These are phyloP conservation scores for Percopsis omiscomaycus DNA, from an alignment of 2,797 vertebrate genomes.

Conservation along the genomic window DNA sequence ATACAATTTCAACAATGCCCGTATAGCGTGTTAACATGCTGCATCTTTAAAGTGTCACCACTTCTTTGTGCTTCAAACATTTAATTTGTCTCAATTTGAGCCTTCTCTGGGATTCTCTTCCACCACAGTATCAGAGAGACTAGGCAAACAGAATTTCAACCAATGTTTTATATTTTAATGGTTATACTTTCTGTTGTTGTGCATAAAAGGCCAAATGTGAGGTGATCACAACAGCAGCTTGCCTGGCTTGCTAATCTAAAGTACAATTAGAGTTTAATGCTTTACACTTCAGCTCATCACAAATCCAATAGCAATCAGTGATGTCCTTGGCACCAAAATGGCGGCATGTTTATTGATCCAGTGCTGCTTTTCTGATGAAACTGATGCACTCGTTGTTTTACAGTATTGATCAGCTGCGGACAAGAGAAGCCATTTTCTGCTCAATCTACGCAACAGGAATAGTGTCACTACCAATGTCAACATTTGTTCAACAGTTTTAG, in stretches of 20 bases:
- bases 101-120: too few relatives aligned
- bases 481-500: not conserved
- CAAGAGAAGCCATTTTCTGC: slow-evolving; percentile 48
- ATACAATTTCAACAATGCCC: too few relatives aligned
- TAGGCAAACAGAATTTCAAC: too few relatives aligned
- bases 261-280: slow-evolving; percentile 74
- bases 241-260: slow-evolving; percentile 61
- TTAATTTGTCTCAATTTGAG: too few relatives aligned
- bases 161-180: too few relatives aligned
- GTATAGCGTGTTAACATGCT: too few relatives aligned
- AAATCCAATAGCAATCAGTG: slow-evolving; percentile 80
- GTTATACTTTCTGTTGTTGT: not conserved
- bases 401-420: slow-evolving; percentile 66
- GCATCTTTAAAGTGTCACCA: too few relatives aligned
- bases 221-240: slow-evolving; percentile 22
- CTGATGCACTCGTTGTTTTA: slow-evolving; percentile 67
- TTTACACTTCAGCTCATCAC: slow-evolving; percentile 72
- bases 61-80: too few relatives aligned
- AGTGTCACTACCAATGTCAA: slow-evolving; percentile 8
- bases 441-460: slow-evolving; percentile 20
- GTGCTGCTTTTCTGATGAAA: slow-evolving; percentile 56
- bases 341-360: slow-evolving; percentile 72
- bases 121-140: too few relatives aligned
- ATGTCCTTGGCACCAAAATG: slow-evolving; percentile 76
- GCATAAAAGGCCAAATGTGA: slow-evolving; percentile 15